Base-by-base conservation (phyloP, 2,888 invertebrate species). In the Gonocerus acuteangulatus region DNA sequence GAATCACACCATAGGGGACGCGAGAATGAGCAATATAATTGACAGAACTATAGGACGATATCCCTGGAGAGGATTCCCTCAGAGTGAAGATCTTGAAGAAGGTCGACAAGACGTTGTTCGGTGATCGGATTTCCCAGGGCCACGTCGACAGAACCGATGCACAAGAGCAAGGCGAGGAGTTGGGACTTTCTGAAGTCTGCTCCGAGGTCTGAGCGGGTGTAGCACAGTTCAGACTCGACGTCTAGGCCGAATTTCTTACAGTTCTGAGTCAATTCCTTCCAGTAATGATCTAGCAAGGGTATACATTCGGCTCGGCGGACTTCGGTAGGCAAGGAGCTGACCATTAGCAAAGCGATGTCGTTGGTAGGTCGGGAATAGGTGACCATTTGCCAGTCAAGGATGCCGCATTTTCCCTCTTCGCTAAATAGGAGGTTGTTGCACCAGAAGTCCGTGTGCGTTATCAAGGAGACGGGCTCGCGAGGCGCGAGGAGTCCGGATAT, bases 361-460 rank as follows among this genome's bases (percentile, higher is more conserved):
- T 88, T 88, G 71, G 87, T 88, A 18, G 87, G 87, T 69, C 80
- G 72, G 54, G 72, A 70, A 63, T 70, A 71, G 27, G 71, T 71
- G 52, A 88, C 86, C 88, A 89, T 88, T 77, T 89, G 89, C 88
- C 88, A 89, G 72, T 89, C 88, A 45, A 89, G 74, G 49, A 87
- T 85, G 59, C 83, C 80, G 71, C 88, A 89, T 63, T 81, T 79
- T 16, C 73, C 72, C 39, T 73, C 72, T 32, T 73, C 73, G 62
- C 82, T 80, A 70, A 89, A 87, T 64, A 87, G 76, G 15, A 88
- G 77, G 74, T 88, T 88, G 68, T 87, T 87, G 72, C 86, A 86
- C 89, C 89, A 89, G 73, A 89, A 89, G 72, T 89, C 89, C 0
- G 87, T 88, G 73, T 89, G 89, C 0, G 87, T 88, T 63, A 89